A percentile compares a stretch with the other conserved stretches of the same genome.
Conservation (phyloP, 2,797 vertebrate genomes). For the Nannoperca australis region DNA sequence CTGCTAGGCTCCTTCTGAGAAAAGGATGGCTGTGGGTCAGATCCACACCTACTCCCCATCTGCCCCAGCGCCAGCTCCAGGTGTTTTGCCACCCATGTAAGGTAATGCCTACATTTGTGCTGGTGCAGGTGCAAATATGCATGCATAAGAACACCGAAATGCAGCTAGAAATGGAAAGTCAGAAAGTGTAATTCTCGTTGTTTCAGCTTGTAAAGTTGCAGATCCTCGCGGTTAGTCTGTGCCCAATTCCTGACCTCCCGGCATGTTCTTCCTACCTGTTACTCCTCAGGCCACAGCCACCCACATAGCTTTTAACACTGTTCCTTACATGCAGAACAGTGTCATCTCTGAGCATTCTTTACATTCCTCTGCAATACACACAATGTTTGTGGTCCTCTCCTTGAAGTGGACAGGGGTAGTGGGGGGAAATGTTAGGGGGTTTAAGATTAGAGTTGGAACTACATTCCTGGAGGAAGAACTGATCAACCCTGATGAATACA, state of each 20-base stretch:
- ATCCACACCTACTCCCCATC: slow-evolving; percentile 65
- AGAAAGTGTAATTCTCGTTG: slow-evolving; percentile 18
- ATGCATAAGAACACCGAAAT: slow-evolving; percentile 12
- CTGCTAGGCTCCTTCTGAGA: slow-evolving; percentile 75
- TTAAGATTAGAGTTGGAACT: slow-evolving; percentile 34
- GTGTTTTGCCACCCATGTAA: slow-evolving; percentile 62
- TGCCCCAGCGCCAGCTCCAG: slow-evolving; percentile 55
- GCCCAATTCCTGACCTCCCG: slow-evolving; percentile 27
- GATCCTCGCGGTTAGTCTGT: slow-evolving; percentile 1
- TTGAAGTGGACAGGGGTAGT: slow-evolving; percentile 22
- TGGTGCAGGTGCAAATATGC: slow-evolving; percentile 27
- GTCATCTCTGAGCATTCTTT: slow-evolving; percentile 64
- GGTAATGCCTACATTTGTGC: slow-evolving; percentile 27
- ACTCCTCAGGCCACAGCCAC: slow-evolving; percentile 9
- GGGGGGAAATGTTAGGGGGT: slow-evolving; percentile 8
- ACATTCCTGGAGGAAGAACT: slow-evolving; percentile 44
- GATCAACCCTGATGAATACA: slow-evolving; percentile 20
- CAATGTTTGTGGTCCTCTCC: slow-evolving; percentile 60
- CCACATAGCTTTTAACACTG: slow-evolving; percentile 37
- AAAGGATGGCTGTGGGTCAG: slow-evolving; percentile 72
- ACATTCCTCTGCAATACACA: slow-evolving; percentile 61
- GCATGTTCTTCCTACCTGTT: slow-evolving; percentile 26
- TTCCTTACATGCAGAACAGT: slow-evolving; percentile 53
- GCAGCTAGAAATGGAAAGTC: slow-evolving; percentile 5
- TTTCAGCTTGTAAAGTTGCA: slow-evolving; percentile 14